Evolutionary conservation across 2,113 vertebrate genomes (phyloP), one percentile per base, ranked within the genome.

Genomic region (Phocoena sinus): DNA sequence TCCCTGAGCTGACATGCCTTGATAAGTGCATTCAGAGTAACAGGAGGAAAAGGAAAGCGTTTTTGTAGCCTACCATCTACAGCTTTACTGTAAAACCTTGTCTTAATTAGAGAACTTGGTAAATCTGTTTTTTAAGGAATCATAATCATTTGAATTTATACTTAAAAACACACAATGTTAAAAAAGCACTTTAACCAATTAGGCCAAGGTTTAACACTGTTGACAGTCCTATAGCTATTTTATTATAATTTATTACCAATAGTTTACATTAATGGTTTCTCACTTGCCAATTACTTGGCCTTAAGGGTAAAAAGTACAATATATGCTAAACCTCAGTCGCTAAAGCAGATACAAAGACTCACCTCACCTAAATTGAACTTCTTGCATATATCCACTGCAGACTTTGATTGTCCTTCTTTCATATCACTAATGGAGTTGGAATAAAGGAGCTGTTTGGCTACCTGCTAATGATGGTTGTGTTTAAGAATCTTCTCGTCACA

Each of bases 141-240:
- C 98, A 98, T 98, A 98, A 98, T 98, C 98, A 98, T 99, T 98
- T 98, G 98, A 99, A 99, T 99, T 98, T 98, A 98, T 98, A 99
- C 98, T 98, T 98, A 98, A 98, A 98, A 98, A 98, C 97, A 98
- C 98, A 98, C 98, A 94, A 98, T 98, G 98, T 98, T 98, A 97
- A 98, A 92, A 98, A 99, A 99, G 99, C 99, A 99, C 99, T 99
- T 99, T 99, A 99, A 99, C 99, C 99, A 98, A 99, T 99, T 98
- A 98, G 99, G 99, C 98, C 98, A 98, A 99, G 98, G 98, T 97
- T 98, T 98, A 98, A 98, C 98, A 97, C 98, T 98, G 98, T 98
- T 98, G 98, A 98, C 98, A 98, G 98, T 98, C 98, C 98, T 98
- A 93, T 98, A 98, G 98, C 98, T 99, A 98, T 98, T 98, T 99